Evolutionary conservation across 2,888 invertebrate genomes (phyloP).

Genomic region (Lapara coniferarum): DNA sequence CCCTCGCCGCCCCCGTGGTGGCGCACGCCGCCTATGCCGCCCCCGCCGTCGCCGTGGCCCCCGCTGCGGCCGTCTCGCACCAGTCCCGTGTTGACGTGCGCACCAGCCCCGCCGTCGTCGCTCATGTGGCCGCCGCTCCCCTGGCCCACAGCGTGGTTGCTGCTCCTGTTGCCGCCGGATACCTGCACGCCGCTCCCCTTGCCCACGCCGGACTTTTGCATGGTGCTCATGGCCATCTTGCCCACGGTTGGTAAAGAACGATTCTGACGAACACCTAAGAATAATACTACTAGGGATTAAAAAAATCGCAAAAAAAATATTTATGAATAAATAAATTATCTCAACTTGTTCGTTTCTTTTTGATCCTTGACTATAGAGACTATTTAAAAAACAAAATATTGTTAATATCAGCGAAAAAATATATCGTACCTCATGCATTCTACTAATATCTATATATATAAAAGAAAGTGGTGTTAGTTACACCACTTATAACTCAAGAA

Average conservation of each 20-base stretch:
- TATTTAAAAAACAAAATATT: too few species aligned
- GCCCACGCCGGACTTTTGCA: constrained; percentile 38
- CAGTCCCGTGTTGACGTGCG: constrained; percentile 76
- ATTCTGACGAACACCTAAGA: constrained; percentile 66
- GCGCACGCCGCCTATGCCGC: constrained; percentile 30
- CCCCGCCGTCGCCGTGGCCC: constrained; percentile 49
- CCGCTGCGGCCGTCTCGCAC: constrained; percentile 65
- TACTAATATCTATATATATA: too few species aligned
- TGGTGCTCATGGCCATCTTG: constrained; percentile 49
- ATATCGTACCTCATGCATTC: too few species aligned
- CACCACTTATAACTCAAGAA: too few species aligned
- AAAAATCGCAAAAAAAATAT: constrained; percentile 53
- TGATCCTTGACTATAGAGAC: background rate
- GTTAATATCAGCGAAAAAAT: too few species aligned
- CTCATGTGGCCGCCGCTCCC: constrained; percentile 46
- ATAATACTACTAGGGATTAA: constrained; percentile 47
- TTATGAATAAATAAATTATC: constrained; percentile 43
- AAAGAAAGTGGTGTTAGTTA: too few species aligned
- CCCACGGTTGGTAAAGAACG: constrained; percentile 70
- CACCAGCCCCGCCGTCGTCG: constrained; percentile 54
- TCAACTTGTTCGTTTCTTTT: constrained; percentile 27
- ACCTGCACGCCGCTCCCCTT: constrained; percentile 39
- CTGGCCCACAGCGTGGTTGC: constrained; percentile 46
- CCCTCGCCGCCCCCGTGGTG: background rate
- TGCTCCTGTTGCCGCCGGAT: constrained; percentile 44